phyloP scores from a whole-genome alignment of 2,113 vertebrate genomes.

The Pristiophorus japonicus region DNA sequence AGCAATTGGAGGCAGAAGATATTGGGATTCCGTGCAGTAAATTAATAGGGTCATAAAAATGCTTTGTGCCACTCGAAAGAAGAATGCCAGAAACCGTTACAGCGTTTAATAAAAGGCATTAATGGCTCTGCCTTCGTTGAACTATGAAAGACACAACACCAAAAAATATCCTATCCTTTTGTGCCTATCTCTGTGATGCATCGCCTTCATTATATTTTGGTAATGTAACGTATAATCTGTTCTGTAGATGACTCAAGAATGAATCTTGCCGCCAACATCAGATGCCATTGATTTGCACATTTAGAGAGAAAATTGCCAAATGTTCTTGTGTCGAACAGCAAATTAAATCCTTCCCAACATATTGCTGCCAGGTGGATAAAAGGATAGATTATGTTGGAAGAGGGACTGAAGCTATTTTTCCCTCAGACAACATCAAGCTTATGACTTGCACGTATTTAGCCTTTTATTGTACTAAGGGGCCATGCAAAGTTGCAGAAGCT shows the following conservation, averaged over 20 bases:
- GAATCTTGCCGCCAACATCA: not conserved
- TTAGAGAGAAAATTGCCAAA: not conserved
- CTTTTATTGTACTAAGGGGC: not conserved
- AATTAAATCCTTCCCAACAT: constrained; percentile 29
- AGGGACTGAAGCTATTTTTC: not conserved
- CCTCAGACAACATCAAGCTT: not conserved
- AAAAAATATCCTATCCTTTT: not conserved
- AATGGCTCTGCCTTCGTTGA: not conserved
- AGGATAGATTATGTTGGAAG: not conserved
- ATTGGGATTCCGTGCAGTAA: not conserved
- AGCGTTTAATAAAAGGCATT: not conserved
- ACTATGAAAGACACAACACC: not conserved
- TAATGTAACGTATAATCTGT: not conserved
- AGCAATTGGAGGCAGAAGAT: not conserved
- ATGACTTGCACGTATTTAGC: not conserved
- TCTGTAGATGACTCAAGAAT: not conserved
- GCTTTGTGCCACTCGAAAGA: not conserved
- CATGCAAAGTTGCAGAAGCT: not conserved
- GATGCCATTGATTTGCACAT: not conserved
- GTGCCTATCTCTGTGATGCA: not conserved
- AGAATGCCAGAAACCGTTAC: not conserved
- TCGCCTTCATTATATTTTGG: not conserved
- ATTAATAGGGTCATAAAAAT: not conserved
- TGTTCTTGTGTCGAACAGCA: not conserved
- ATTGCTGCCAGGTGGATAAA: constrained; percentile 12